phyloP scores from a whole-genome alignment of 2,113 vertebrate species.

The Nycticryphes semicollaris region DNA sequence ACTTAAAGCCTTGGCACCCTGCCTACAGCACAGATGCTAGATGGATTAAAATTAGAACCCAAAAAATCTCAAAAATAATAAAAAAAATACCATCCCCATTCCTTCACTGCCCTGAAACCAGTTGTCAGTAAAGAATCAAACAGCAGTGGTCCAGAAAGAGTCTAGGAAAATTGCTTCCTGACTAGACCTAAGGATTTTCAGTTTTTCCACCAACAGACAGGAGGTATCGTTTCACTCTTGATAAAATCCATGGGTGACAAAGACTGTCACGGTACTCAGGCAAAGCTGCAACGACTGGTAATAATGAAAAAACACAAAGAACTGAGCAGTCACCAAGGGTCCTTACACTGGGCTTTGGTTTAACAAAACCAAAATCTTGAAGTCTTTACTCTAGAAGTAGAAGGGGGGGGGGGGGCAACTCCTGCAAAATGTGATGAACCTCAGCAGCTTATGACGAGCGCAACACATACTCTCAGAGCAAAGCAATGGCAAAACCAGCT shows the following conservation, averaged over 20 bases:
- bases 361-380: not conserved
- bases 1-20: not conserved
- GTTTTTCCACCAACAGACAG: not conserved
- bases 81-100: not conserved
- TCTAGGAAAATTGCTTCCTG: not conserved
- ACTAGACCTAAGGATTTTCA: not conserved
- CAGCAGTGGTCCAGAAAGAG: not conserved
- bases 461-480: not conserved
- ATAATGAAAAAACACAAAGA: not conserved
- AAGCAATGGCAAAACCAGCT: not conserved
- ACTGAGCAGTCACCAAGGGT: not conserved
- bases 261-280: not conserved
- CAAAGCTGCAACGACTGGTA: not conserved
- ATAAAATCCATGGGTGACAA: not conserved
- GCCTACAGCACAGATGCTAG: not conserved
- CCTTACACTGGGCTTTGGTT: not conserved
- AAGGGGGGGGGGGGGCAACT: not conserved
- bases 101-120: not conserved
- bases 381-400: not conserved
- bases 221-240: not conserved
- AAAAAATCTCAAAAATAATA: not conserved
- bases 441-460: not conserved
- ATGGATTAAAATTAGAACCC: not conserved
- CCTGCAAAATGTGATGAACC: not conserved
- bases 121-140: not conserved